phyloP scores from a whole-genome alignment of 92 coral and sea anemone species.

The Umimayanthus chanpuru region DNA sequence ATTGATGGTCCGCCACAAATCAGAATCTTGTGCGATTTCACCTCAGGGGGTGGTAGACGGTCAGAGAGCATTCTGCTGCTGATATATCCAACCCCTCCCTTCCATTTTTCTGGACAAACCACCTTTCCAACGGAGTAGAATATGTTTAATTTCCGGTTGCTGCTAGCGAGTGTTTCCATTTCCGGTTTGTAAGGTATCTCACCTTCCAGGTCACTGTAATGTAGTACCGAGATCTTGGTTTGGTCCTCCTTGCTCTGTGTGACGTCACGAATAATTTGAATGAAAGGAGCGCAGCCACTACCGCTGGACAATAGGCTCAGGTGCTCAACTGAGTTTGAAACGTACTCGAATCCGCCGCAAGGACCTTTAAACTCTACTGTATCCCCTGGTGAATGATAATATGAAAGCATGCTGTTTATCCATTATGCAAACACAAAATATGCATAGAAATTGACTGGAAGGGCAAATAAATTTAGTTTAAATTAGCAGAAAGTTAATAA shows the following conservation, averaged over 20 bases:
- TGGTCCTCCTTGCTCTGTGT: slow-evolving; percentile 39
- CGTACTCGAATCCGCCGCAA: slow-evolving; percentile 70
- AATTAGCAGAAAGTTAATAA: too few species aligned
- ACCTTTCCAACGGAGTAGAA: slow-evolving; percentile 55
- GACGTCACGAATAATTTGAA: slow-evolving; percentile 64
- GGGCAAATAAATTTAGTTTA: not conserved
- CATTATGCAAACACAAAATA: not conserved
- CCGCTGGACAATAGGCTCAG: slow-evolving; percentile 62
- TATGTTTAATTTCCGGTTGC: slow-evolving; percentile 28
- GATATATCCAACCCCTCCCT: slow-evolving; percentile 71
- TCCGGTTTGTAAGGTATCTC: slow-evolving; percentile 63
- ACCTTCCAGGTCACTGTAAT: slow-evolving; percentile 46
- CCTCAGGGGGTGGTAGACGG: slow-evolving; percentile 52
- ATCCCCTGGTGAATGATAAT: slow-evolving; percentile 43
- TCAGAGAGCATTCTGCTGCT: slow-evolving; percentile 48
- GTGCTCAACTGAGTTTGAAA: slow-evolving; percentile 51
- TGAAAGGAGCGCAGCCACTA: slow-evolving; percentile 48
- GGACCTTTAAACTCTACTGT: slow-evolving; percentile 62
- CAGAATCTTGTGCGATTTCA: slow-evolving; percentile 56
- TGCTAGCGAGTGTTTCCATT: slow-evolving; percentile 21
- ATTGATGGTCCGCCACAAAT: slow-evolving; percentile 70
- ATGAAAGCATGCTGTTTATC: not conserved
- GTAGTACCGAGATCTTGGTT: slow-evolving; percentile 45
- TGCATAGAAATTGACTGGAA: not conserved
- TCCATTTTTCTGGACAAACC: slow-evolving; percentile 49